A percentile compares a stretch with the other conserved stretches of the same genome.
Evolutionary conservation across 2,888 invertebrate genomes (phyloP).

Genomic region (Dorcus hopei): DNA sequence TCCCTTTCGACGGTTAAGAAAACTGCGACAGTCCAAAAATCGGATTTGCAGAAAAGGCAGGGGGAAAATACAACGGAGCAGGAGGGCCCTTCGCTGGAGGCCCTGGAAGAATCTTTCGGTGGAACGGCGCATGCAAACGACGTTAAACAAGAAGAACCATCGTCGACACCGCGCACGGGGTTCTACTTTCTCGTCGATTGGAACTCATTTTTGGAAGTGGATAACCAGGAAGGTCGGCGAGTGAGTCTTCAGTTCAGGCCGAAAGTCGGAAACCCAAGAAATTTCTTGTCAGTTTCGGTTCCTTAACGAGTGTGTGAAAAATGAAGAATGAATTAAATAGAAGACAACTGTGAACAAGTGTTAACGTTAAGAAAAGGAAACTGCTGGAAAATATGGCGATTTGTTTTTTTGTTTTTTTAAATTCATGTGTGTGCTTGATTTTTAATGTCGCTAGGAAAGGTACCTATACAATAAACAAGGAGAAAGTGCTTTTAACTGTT

Average conservation of each 20-base stretch:
- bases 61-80: conserved; percentile 11
- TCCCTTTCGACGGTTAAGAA: no score
- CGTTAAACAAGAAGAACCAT: conserved; percentile 60
- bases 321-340: not conserved
- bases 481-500: no score
- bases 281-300: conserved; percentile 71
- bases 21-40: not conserved
- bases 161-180: conserved; percentile 69
- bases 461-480: no score
- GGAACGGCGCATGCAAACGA: conserved; percentile 55
- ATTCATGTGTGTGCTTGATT: not conserved
- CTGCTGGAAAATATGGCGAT: not conserved
- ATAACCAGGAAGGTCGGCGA: conserved; percentile 66
- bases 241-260: conserved; percentile 79
- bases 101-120: conserved; percentile 76
- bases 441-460: no score
- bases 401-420: not conserved
- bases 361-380: not conserved
- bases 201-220: conserved; percentile 83
- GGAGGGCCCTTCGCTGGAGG: conserved; percentile 41
- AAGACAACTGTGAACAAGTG: not conserved
- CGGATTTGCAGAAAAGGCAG: conserved; percentile 5
- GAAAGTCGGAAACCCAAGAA: conserved; percentile 74
- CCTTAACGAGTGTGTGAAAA: conserved; percentile 51
- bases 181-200: conserved; percentile 83